Conservation (phyloP, 2,888 invertebrate genomes). For the Yponomeuta cagnagella region DNA sequence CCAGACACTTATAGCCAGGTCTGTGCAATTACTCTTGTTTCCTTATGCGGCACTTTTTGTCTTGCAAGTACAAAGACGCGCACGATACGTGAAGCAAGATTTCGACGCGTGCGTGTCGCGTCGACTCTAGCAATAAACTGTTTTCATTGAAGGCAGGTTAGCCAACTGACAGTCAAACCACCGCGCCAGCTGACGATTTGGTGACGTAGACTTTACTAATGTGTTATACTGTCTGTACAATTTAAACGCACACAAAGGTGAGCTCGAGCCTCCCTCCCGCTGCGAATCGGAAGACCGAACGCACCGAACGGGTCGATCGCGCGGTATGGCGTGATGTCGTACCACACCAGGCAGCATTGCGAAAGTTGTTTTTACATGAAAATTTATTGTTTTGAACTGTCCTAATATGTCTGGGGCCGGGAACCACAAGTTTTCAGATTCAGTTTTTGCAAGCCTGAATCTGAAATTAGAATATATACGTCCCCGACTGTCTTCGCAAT, state of each 20-base stretch:
- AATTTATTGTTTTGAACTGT: neutral
- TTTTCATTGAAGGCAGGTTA: constrained; percentile 12
- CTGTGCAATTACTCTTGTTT: neutral
- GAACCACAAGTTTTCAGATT: neutral
- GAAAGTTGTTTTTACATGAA: constrained; percentile 41
- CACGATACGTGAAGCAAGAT: constrained; percentile 36
- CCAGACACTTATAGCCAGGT: constrained; percentile 4
- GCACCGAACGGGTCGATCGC: constrained; percentile 40
- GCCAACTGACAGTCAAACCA: neutral
- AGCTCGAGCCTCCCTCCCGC: constrained; percentile 18
- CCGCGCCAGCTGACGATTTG: constrained; percentile 37
- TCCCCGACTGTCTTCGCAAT: constrained; percentile 9
- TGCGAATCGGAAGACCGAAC: constrained; percentile 10
- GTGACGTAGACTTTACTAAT: constrained; percentile 36
- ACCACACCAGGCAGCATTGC: constrained; percentile 41
- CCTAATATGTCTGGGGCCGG: neutral
- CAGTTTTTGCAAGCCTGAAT: neutral
- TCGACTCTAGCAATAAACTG: constrained; percentile 52
- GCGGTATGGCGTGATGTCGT: constrained; percentile 64
- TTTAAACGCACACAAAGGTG: neutral
- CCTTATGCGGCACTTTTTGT: neutral
- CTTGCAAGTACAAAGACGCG: constrained; percentile 23
- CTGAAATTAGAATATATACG: neutral
- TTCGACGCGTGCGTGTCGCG: constrained; percentile 42
- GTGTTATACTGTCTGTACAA: neutral